Percentiles rank a stretch among this genome's conserved stretches.
Conservation (phyloP, 2,888 invertebrate species). For the Mythimna albipuncta region DNA sequence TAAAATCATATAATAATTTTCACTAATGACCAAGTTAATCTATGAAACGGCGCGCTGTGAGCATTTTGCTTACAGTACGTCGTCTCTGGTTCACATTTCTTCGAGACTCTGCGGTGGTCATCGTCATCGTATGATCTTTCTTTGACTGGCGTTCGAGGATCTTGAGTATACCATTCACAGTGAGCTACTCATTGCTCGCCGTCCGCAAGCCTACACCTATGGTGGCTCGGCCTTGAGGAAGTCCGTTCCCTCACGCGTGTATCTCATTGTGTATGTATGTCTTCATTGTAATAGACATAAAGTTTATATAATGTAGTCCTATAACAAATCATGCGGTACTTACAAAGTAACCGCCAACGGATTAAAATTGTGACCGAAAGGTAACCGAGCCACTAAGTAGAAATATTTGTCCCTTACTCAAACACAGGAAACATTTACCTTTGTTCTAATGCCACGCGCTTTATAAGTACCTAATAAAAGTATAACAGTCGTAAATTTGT, state of each 20-base stretch:
- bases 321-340: slow-evolving; percentile 29
- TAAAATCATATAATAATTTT: neutral
- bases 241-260: no score
- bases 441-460: slow-evolving; percentile 79
- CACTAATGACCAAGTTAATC: no score
- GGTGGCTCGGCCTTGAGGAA: no score
- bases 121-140: no score
- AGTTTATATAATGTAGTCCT: slow-evolving; percentile 13
- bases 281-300: neutral
- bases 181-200: no score
- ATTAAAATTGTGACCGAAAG: slow-evolving; percentile 59
- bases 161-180: no score
- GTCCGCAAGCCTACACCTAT: no score
- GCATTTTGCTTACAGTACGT: no score
- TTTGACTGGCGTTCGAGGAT: no score
- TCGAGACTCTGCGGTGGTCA: no score
- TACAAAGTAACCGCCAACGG: slow-evolving; percentile 48
- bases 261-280: neutral
- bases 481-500: slow-evolving; percentile 53
- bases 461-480: slow-evolving; percentile 67
- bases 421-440: slow-evolving; percentile 82
- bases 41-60: no score
- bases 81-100: no score
- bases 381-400: slow-evolving; percentile 72
- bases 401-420: slow-evolving; percentile 79